A percentile compares a stretch with the other conserved stretches of the same genome.
Evolutionary conservation across 2,113 vertebrate species (phyloP).

Genomic region (Accipiter cooperii): DNA sequence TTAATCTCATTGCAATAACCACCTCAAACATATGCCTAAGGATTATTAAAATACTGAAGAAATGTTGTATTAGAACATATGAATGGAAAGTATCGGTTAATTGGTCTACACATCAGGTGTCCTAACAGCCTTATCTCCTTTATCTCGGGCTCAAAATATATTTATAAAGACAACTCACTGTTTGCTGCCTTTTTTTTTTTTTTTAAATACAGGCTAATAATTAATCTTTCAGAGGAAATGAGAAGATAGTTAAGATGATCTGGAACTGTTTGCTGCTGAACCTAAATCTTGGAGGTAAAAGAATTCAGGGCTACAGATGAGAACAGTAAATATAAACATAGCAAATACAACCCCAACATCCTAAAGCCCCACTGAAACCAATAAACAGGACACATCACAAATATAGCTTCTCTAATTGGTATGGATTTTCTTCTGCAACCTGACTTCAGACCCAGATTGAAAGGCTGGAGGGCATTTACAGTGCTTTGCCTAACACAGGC

Average conservation of each 20-base stretch:
- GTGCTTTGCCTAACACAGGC: not conserved
- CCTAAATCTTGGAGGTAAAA: not conserved
- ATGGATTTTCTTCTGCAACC: not conserved
- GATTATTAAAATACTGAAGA: slow-evolving; percentile 29
- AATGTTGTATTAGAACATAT: not conserved
- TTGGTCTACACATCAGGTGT: not conserved
- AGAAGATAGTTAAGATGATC: not conserved
- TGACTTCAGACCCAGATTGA: not conserved
- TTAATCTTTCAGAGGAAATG: not conserved
- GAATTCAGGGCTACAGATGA: not conserved
- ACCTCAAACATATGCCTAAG: not conserved
- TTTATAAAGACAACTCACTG: not conserved
- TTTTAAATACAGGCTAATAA: not conserved
- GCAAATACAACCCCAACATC: not conserved
- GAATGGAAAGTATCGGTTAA: not conserved
- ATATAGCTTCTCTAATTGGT: not conserved
- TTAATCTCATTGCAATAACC: slow-evolving; percentile 37
- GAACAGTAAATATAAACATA: not conserved
- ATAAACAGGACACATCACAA: not conserved
- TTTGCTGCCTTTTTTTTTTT: not conserved
- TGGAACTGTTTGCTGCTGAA: not conserved
- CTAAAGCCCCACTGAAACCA: not conserved
- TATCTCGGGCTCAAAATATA: not conserved
- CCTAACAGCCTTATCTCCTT: not conserved
- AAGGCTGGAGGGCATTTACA: not conserved